A percentile compares a stretch with the other conserved stretches of the same genome.
Evolutionary conservation across 2,888 invertebrate genomes (phyloP).

Genomic region (Marronus borbonicus): DNA sequence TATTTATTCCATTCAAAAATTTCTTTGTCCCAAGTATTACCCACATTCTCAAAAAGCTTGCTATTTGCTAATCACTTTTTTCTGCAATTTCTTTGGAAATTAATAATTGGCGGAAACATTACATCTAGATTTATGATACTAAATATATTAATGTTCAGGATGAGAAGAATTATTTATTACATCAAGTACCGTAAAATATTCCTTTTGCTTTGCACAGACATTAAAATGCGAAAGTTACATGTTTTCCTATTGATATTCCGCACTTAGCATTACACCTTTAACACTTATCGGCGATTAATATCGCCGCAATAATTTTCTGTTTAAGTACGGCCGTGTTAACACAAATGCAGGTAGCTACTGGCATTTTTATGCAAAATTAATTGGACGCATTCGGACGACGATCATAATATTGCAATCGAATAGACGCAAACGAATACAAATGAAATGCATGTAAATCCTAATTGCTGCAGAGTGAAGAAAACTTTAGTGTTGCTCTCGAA

Average conservation of each 20-base stretch:
- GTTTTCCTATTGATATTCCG: background rate
- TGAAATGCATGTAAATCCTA: conserved; percentile 28
- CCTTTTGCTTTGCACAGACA: background rate
- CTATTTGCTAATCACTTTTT: too few relatives aligned
- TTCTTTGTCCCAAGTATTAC: too few relatives aligned
- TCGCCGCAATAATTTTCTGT: background rate
- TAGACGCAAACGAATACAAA: conserved; percentile 28
- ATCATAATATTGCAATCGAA: conserved; percentile 17
- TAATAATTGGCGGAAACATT: too few relatives aligned
- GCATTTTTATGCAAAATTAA: conserved; percentile 12
- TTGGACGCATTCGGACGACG: background rate
- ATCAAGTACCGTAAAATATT: too few relatives aligned
- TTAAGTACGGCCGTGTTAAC: background rate
- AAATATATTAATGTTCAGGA: too few relatives aligned
- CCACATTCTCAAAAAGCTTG: too few relatives aligned
- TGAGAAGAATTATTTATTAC: too few relatives aligned
- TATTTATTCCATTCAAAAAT: too few relatives aligned
- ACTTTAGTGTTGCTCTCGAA: background rate
- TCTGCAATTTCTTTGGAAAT: too few relatives aligned
- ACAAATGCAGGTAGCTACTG: conserved; percentile 15
- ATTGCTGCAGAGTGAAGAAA: conserved; percentile 19
- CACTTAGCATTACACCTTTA: background rate
- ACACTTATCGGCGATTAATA: background rate
- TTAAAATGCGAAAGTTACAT: background rate
- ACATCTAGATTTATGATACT: too few relatives aligned